Conservation (phyloP, 2,888 invertebrate genomes). For the Coronaproctus castanopsis region DNA sequence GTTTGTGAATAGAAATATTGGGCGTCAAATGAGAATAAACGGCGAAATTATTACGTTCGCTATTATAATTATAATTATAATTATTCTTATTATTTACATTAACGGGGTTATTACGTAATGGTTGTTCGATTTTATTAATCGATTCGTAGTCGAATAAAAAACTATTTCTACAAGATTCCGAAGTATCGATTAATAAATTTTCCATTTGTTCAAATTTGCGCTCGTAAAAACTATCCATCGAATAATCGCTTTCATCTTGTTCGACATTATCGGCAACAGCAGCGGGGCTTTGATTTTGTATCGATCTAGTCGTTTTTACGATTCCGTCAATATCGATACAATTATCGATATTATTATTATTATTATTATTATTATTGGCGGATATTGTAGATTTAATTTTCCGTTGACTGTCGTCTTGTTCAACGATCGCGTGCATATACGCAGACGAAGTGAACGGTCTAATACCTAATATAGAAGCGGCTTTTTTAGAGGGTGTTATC, state of each 20-base stretch:
- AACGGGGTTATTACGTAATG: conserved; percentile 64
- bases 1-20: conserved; percentile 12
- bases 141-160: neutral
- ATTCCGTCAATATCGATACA: too few species aligned
- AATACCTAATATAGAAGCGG: conserved; percentile 21
- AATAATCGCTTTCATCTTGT: conserved; percentile 26
- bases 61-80: too few species aligned
- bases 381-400: too few species aligned
- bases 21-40: conserved; percentile 24
- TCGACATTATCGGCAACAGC: neutral
- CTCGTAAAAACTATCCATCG: conserved; percentile 53
- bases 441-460: conserved; percentile 18
- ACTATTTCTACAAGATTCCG: neutral
- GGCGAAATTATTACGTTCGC: too few species aligned
- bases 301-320: conserved; percentile 22
- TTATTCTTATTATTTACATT: conserved; percentile 57
- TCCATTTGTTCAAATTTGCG: conserved; percentile 54
- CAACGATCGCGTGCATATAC: neutral
- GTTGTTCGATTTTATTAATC: neutral
- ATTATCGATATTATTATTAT: too few species aligned
- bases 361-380: too few species aligned
- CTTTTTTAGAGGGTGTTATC: conserved; percentile 21
- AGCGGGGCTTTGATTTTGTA: too few species aligned
- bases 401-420: neutral
- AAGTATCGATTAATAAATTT: conserved; percentile 32